A percentile compares a stretch with the other conserved stretches of the same genome.
phyloP scores from a whole-genome alignment of 2,113 vertebrate species.

The Diphyllodes magnificus region DNA sequence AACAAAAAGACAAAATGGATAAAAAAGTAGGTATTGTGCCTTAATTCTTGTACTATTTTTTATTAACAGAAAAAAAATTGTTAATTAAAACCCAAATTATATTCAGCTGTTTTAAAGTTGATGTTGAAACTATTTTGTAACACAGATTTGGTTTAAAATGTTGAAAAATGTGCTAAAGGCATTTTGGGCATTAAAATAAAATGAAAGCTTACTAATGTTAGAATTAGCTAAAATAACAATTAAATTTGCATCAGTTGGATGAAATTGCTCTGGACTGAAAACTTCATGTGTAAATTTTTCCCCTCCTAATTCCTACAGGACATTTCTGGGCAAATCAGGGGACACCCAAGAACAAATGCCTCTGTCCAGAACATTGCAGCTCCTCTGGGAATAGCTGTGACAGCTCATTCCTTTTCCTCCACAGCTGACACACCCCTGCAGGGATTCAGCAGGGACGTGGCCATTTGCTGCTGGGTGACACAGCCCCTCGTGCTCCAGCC shows the following conservation, averaged over 20 bases:
- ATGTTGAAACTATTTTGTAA: neutral
- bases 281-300: neutral
- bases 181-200: neutral
- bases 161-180: neutral
- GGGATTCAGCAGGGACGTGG: neutral
- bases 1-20: neutral
- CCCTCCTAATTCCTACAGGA: constrained; percentile 5
- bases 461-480: neutral
- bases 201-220: neutral
- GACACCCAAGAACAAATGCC: neutral
- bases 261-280: neutral
- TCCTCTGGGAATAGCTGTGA: neutral
- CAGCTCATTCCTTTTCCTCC: neutral
- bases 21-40: constrained; percentile 17
- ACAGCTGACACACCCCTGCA: neutral
- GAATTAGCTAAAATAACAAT: neutral
- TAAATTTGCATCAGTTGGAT: neutral
- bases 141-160: neutral
- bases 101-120: neutral
- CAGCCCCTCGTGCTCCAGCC: neutral
- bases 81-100: neutral
- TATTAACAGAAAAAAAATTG: neutral
- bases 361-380: neutral
- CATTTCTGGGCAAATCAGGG: neutral
- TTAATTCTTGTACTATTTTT: neutral